A percentile compares a stretch with the other conserved stretches of the same genome.
Evolutionary conservation across 2,888 invertebrate genomes (phyloP).

Genomic region (Schizaphis graminum): DNA sequence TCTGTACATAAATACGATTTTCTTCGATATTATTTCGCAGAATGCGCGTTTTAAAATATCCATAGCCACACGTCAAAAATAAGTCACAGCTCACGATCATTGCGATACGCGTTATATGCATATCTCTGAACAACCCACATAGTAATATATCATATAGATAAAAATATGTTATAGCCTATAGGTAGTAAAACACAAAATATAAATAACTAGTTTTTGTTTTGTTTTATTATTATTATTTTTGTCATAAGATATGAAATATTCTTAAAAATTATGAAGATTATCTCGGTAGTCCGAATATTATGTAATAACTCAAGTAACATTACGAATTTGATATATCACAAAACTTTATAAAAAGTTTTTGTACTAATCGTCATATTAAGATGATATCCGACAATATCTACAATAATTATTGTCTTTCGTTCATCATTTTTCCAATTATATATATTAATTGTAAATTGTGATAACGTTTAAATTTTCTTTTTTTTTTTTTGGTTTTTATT

Average conservation of each 20-base stretch:
- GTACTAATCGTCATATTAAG: not conserved
- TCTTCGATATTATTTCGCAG: not conserved
- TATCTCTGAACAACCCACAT: not conserved
- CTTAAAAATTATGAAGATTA: slow-evolving; percentile 18
- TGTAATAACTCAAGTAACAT: not conserved
- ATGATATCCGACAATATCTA: not conserved
- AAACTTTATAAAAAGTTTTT: slow-evolving; percentile 44
- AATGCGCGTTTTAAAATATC: not conserved
- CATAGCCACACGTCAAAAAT: not conserved
- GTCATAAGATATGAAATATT: not conserved
- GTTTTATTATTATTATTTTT: not conserved
- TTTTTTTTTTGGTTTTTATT: not conserved
- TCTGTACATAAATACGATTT: not conserved
- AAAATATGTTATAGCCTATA: not conserved
- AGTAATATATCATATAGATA: not conserved
- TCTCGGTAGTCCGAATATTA: not conserved
- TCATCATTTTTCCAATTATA: not conserved
- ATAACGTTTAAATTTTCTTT: not conserved
- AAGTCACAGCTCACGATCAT: not conserved
- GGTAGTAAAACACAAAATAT: not conserved
- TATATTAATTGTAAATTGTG: not conserved
- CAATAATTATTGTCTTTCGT: not conserved
- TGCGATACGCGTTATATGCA: no score
- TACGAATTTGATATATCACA: slow-evolving; percentile 40
- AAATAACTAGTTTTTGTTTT: not conserved